Evolutionary conservation across 2,797 vertebrate species (phyloP).

Genomic region (Aphelocoma californica): DNA sequence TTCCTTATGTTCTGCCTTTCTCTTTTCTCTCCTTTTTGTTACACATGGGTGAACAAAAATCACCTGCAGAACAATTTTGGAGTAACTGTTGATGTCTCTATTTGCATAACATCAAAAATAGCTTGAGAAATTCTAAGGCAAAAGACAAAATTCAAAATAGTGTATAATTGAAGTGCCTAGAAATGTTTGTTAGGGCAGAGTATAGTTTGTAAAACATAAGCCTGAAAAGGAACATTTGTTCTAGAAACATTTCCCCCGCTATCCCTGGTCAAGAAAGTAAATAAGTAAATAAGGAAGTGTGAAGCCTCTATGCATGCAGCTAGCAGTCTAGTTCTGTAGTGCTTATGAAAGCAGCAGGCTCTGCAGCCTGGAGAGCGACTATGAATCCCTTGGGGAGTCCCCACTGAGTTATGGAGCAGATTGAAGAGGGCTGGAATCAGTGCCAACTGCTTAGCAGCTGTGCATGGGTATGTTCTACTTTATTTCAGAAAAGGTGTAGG

Average conservation of each 20-base stretch:
- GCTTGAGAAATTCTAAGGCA: not conserved
- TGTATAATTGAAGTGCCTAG: not conserved
- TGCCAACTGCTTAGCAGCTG: not conserved
- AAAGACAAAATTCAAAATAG: not conserved
- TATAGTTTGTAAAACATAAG: not conserved
- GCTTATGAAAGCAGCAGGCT: not conserved
- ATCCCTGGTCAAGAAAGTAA: not conserved
- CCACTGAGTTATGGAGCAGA: rapidly evolving
- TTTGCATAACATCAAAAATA: not conserved
- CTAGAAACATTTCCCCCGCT: not conserved
- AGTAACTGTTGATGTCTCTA: not conserved
- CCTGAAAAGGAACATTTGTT: not conserved
- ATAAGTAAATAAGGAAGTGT: not conserved
- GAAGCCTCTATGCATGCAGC: not conserved
- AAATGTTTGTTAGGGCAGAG: not conserved
- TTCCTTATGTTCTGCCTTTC: not conserved
- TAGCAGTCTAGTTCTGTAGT: not conserved
- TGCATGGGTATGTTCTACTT: not conserved
- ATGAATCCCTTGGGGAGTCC: not conserved
- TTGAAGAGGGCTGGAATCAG: rapidly evolving
- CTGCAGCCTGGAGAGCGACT: not conserved
- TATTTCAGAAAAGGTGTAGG: not conserved
- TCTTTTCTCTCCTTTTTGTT: not conserved
- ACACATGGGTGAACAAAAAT: not conserved
- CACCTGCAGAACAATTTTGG: not conserved